Percentiles rank a stretch among this genome's conserved stretches.
phyloP scores from a whole-genome alignment of 2,888 invertebrate genomes.

The Poecilobothrus nobilitatus region DNA sequence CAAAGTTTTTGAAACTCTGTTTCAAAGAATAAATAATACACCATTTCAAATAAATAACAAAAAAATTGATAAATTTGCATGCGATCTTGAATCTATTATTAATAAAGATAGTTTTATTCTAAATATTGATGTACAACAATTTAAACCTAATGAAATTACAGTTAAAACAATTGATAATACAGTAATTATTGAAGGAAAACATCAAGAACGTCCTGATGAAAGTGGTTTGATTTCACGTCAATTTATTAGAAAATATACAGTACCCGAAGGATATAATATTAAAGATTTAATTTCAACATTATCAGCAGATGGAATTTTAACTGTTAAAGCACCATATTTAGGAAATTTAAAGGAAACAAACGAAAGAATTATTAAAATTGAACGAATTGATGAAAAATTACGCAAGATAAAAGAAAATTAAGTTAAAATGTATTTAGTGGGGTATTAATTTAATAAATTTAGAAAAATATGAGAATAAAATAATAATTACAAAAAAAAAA shows the following conservation, averaged over 20 bases:
- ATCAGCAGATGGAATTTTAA: constrained; percentile 64
- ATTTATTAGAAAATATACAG: constrained; percentile 48
- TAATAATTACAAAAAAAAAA: too few relatives aligned
- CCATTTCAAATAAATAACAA: constrained; percentile 14
- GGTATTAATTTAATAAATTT: too few relatives aligned
- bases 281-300: constrained; percentile 63
- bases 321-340: constrained; percentile 55
- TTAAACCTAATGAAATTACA: constrained; percentile 66
- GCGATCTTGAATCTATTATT: constrained; percentile 43
- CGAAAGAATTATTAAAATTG: constrained; percentile 50
- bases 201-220: constrained; percentile 64
- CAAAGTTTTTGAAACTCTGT: constrained; percentile 30
- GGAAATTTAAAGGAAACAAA: constrained; percentile 31
- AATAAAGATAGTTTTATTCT: constrained; percentile 64
- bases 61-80: constrained; percentile 38
- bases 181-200: constrained; percentile 68
- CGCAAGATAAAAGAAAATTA: constrained; percentile 30
- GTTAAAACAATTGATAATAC: constrained; percentile 68
- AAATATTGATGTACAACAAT: constrained; percentile 67
- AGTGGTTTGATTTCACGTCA: constrained; percentile 68
- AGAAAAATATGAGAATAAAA: too few relatives aligned
- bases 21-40: constrained; percentile 23
- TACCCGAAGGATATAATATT: constrained; percentile 68
- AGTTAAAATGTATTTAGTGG: too few relatives aligned
- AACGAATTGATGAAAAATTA: constrained; percentile 53